Base-by-base conservation (phyloP, 2,888 invertebrate genomes). In the Drosophila lacicola region DNA sequence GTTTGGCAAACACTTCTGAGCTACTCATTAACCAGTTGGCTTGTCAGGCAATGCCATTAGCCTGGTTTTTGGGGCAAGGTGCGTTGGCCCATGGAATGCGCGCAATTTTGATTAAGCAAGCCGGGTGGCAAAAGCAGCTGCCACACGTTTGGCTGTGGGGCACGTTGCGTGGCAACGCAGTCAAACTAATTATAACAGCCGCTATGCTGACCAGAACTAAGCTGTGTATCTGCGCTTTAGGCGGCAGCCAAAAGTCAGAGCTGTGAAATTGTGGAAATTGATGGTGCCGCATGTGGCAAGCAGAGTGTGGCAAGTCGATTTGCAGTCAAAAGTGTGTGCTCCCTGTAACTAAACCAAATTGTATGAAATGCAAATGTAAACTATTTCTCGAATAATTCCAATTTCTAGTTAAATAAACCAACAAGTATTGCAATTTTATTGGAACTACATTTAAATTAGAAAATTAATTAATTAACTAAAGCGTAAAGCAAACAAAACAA, bases 101-200 rank as follows among this genome's bases (percentile, higher is more conserved):
- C 41, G 53, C 67, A 75, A 60, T 80, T 80, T 65, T 68, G 67
- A 79, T 70, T 70, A 68, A 67, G 58, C 58, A 17, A 36, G 64
- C 21, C 37, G 33, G 49, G 53, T 36, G 39, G 39, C 50, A 14
- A 54, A 37, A 44, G 57, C 36, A 62, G 37, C 36, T 56, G 69
- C 17, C 61, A 44, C 58, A 67, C 50, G 41, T 71, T 57, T 61
- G 49, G 29, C 68, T 51, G 54, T 51, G 11, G 46, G 67, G 39
- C 63, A 55, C 54, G 54, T 47, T 54, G 61, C 63, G 55, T 55
- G 68, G 44, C 70, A 74, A 49, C 68, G 73, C 78, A 54, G 42
- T 44, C 66, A 67, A 74, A 80, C 79, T 79, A 79, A 80, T 77
- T 80, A 74, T 54, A 54, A 47, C 57, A 45, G 47, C 39, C 44